Base-by-base conservation (phyloP, 1,140 invertebrate genomes). In the Pteromalus puparum region DNA sequence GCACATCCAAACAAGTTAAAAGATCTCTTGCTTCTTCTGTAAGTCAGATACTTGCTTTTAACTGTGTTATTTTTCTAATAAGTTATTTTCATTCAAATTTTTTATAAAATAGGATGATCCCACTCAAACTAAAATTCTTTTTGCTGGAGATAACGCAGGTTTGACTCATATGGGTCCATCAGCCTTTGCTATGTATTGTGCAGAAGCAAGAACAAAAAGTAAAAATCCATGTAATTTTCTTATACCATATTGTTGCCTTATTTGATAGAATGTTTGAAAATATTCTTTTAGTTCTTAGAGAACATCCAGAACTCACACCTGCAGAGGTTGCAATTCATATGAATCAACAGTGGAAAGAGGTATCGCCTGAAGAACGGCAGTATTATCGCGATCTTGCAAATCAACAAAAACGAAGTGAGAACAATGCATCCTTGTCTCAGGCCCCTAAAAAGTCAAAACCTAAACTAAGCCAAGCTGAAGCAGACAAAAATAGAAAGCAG, bases 321-420 rank as follows among this genome's bases (percentile, higher is more conserved):
- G 87, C 91, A 2, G 90, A 92, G 86, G 87, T 93, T 38, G 93
- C 93, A 26, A 85, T 85, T 81, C 77, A 87, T 28, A 87, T 94
- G 78, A 90, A 90, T 65, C 80, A 89, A 53, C 84, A 87, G 15
- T 94, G 94, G 94, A 90, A 91, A 76, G 65, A 90, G 38, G 86
- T 94, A 65, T 87, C 90, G 1, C 86, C 90, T 2, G 91, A 93
- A 74, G 91, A 94, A 84, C 93, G 92, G 81, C 90, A 91, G 65
- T 90, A 90, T 87, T 94, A 93, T 84, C 89, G 91, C 84, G 90
- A 92, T 82, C 73, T 91, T 18, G 91, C 90, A 18, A 78, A 83
- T 7, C 28, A 88, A 18, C 61, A 86, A 76, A 82, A 28, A n/a
- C 2, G 76, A 86, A n/a, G 48, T 9, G 28, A 0, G 65, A 15